phyloP scores from a whole-genome alignment of 2,797 vertebrate species.

The Lithobates pipiens region DNA sequence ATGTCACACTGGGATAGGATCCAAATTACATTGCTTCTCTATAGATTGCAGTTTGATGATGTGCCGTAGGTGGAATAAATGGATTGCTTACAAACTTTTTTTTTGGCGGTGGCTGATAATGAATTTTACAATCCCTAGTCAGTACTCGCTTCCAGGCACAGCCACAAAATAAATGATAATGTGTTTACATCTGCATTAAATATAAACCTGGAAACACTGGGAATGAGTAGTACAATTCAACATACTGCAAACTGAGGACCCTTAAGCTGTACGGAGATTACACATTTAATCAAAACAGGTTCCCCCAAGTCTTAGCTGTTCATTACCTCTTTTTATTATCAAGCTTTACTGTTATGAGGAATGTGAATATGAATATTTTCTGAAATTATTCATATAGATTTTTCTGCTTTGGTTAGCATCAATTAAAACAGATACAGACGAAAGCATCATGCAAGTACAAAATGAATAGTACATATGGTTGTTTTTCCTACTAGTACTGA shows the following conservation, averaged over 20 bases:
- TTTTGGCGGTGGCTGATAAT: slow-evolving; percentile 32
- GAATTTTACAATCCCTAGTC: slow-evolving; percentile 16
- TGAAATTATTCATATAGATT: no score
- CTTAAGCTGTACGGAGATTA: background rate
- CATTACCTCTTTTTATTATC: background rate
- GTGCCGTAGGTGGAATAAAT: slow-evolving; percentile 46
- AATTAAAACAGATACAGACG: no score
- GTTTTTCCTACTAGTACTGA: no score
- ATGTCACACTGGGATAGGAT: slow-evolving; percentile 38
- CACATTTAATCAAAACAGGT: slow-evolving; percentile 24
- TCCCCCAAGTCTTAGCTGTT: background rate
- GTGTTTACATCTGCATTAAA: slow-evolving; percentile 29
- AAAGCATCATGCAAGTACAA: no score
- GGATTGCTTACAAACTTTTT: slow-evolving; percentile 39
- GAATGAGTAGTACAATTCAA: background rate
- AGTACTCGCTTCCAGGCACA: slow-evolving; percentile 25
- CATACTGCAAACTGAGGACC: background rate
- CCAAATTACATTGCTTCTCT: slow-evolving; percentile 49
- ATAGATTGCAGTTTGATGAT: slow-evolving; percentile 47
- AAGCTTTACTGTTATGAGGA: background rate
- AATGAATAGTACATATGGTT: no score
- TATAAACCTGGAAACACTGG: slow-evolving; percentile 19
- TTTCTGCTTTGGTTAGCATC: no score
- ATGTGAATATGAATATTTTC: background rate
- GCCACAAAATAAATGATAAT: slow-evolving; percentile 45